These are phyloP conservation scores for Hydractinia echinata DNA, from an alignment of 30 jellyfish, hydroid and myxozoan species.

Conservation along the genomic window DNA sequence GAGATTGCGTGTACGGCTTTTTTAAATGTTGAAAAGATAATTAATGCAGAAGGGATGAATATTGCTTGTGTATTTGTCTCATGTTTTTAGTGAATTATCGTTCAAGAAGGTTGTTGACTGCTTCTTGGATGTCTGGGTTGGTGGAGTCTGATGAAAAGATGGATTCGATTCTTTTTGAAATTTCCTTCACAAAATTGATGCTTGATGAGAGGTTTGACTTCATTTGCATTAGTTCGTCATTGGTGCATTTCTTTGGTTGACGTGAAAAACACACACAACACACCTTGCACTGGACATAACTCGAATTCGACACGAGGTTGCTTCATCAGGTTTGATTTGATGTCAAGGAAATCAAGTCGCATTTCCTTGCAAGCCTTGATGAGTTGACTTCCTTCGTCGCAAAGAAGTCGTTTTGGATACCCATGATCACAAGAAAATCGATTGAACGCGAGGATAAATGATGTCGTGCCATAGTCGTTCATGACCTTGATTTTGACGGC, in stretches of 20 bases:
- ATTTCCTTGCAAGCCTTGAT: not conserved
- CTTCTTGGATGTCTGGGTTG: conserved; percentile 1
- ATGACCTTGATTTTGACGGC: too few species aligned
- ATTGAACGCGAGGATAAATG: too few species aligned
- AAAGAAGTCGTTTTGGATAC: conserved; percentile 16
- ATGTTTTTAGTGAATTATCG: too few species aligned
- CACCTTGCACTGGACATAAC: not conserved
- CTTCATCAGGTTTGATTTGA: not conserved
- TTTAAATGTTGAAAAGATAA: too few species aligned
- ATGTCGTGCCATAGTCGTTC: too few species aligned
- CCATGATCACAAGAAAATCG: too few species aligned
- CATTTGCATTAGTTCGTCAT: conserved; percentile 12
- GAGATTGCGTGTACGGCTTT: too few species aligned
- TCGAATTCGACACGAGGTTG: conserved; percentile 22
- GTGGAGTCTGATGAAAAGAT: not conserved
- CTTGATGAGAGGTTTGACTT: conserved; percentile 16
- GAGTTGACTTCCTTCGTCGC: conserved; percentile 25
- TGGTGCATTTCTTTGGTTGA: conserved; percentile 2
- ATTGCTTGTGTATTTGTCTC: too few species aligned
- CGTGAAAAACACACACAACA: too few species aligned
- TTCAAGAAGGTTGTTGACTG: conserved; percentile 4
- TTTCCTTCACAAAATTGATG: conserved; percentile 10
- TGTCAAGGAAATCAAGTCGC: conserved; percentile 13
- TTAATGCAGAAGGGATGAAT: too few species aligned
- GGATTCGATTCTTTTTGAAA: not conserved